A percentile compares a stretch with the other conserved stretches of the same genome.
These are phyloP conservation scores for Andrena haemorrhoa DNA, from an alignment of 2,888 invertebrate genomes.

Conservation along the genomic window DNA sequence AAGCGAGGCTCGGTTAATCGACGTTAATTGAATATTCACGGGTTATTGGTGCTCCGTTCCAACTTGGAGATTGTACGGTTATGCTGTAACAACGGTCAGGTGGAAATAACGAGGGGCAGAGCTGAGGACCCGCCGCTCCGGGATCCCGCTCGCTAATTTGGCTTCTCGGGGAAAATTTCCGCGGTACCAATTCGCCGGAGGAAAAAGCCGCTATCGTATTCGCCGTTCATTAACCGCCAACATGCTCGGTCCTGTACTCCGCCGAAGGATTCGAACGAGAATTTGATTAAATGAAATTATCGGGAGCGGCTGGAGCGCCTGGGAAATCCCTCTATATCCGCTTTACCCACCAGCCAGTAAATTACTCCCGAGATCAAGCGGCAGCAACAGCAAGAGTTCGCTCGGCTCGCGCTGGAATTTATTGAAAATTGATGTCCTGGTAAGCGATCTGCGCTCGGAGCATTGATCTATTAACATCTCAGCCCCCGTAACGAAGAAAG, in stretches of 20 bases:
- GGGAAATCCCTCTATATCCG: slow-evolving; percentile 6
- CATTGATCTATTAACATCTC: neutral
- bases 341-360: neutral
- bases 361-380: slow-evolving; percentile 25
- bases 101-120: neutral
- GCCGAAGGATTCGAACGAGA: slow-evolving; percentile 13
- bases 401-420: slow-evolving; percentile 24
- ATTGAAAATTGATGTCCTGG: slow-evolving; percentile 30
- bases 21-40: slow-evolving; percentile 31
- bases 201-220: neutral
- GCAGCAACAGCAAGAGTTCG: neutral
- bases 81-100: neutral
- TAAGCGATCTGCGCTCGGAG: no score
- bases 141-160: neutral
- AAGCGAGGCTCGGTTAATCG: slow-evolving; percentile 8
- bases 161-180: slow-evolving; percentile 7
- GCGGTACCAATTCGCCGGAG: neutral
- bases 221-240: neutral
- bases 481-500: neutral
- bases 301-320: neutral
- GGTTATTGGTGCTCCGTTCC: slow-evolving; percentile 5
- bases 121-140: neutral
- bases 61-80: neutral
- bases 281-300: slow-evolving; percentile 37
- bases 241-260: neutral